Evolutionary conservation across 2,797 vertebrate species (phyloP), one percentile per base, ranked within the genome.

Genomic region (Fundulus diaphanus): DNA sequence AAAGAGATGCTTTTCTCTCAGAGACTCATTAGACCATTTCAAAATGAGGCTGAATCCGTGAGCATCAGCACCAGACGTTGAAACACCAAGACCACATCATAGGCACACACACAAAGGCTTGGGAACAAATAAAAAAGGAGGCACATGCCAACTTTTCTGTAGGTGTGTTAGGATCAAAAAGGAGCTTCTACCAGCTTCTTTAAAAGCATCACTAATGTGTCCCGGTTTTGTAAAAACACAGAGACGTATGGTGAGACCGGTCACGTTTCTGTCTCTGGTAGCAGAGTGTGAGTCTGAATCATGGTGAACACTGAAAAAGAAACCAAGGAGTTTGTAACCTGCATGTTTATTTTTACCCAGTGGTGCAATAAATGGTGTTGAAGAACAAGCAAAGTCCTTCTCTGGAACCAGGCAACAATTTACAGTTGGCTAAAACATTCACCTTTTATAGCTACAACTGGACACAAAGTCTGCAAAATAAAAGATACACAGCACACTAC

Each of bases 261-360:
- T 71, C 8, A 27, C 7, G 16, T 68, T 29, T 63, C 31, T 22
- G 9, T 24, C 54, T 59, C 70, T 48, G 27, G 27, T 61, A 54
- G 27, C 0, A 2, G 12, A 27, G 29, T 33, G 18, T 70, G 52
- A 37, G 49, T 13, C 56, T 76, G n/a, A 51, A 49, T 72, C 2
- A 29, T 27, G n/a, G 3, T 3, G n/a, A 77, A 35, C 24, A 48
- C n/a, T 7, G 7, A 49, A 57, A 82, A 51, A 48, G 27, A 85
- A 18, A 68, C 8, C 11, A 81, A 13, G 69, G 68, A 66, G 54
- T n/a, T 77, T 77, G 69, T 66, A 56, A 52, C 74, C 51, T 67
- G 69, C 48, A 63, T 71, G 52, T 86, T 83, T 89, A 87, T 83
- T 87, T 51, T 87, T 63, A 78, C 42, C 82, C 77, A 49, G 73